A percentile compares a stretch with the other conserved stretches of the same genome.
phyloP scores from a whole-genome alignment of 2,797 vertebrate species.

The Lithobates sylvaticus region DNA sequence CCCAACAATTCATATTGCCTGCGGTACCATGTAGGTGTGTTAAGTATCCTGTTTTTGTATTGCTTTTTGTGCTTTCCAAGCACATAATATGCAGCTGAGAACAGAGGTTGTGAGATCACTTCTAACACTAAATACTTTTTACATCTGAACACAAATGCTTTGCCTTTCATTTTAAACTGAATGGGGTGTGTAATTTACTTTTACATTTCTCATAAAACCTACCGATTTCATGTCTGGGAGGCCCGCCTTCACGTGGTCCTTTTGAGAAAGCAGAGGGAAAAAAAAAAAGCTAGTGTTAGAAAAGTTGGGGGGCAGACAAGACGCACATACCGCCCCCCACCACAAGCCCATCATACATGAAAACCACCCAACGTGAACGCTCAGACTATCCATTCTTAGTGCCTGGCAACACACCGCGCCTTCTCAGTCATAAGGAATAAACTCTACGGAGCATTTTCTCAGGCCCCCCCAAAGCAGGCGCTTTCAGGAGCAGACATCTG shows the following conservation, averaged over 20 bases:
- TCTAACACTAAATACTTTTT: too few species aligned
- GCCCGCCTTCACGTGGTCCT: constrained; percentile 86
- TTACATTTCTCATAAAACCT: constrained; percentile 41
- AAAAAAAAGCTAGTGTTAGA: constrained; percentile 30
- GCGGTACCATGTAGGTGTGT: too few species aligned
- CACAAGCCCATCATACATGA: constrained; percentile 14
- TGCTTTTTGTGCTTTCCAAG: too few species aligned
- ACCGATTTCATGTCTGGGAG: constrained; percentile 77
- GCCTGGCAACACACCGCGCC: not conserved
- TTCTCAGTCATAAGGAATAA: not conserved
- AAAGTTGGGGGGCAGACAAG: constrained; percentile 27
- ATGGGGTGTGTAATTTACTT: too few species aligned
- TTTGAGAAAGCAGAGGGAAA: constrained; percentile 63
- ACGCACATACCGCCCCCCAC: constrained; percentile 22
- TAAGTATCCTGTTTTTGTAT: too few species aligned
- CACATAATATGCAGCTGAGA: too few species aligned
- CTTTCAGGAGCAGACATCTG: constrained; percentile 4
- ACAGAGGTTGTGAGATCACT: too few species aligned
- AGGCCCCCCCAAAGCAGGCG: not conserved
- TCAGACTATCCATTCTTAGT: constrained; percentile 10
- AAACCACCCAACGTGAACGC: not conserved
- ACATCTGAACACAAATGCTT: too few species aligned
- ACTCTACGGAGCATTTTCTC: not conserved
- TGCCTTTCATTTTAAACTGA: too few species aligned
- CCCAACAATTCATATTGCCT: too few species aligned